Percentiles rank a stretch among this genome's conserved stretches.
Evolutionary conservation across 2,113 vertebrate species (phyloP).

Genomic region (Saccopteryx leptura): DNA sequence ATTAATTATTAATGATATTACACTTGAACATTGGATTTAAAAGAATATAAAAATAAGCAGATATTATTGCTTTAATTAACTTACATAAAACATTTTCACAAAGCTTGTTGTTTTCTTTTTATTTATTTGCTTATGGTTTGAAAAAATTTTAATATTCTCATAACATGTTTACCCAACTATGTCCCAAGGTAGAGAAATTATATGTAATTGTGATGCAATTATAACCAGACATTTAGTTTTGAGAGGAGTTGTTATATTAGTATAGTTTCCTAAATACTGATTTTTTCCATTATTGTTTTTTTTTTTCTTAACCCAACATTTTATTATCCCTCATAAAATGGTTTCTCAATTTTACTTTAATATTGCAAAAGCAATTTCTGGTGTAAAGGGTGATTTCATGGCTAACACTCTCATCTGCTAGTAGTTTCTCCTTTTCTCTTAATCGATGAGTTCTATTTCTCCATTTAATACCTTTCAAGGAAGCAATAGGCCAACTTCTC

Average conservation of each 20-base stretch:
- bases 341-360: constrained; percentile 44
- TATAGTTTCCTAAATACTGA: not conserved
- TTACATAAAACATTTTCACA: not conserved
- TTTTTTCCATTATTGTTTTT: not conserved
- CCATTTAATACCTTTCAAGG: not conserved
- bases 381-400: constrained; percentile 1
- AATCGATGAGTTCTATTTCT: not conserved
- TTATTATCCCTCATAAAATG: not conserved
- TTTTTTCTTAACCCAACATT: not conserved
- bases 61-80: too few species aligned
- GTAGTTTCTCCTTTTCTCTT: not conserved
- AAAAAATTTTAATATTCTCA: not conserved
- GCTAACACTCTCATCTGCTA: not conserved
- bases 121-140: not conserved
- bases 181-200: not conserved
- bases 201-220: not conserved
- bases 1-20: not conserved
- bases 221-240: not conserved
- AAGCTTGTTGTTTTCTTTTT: not conserved
- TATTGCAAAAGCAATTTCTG: constrained; percentile 25
- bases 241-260: not conserved
- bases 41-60: not conserved
- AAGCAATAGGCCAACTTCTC: not conserved
- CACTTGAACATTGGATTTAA: not conserved
- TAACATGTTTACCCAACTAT: not conserved